Evolutionary conservation across 1,140 invertebrate genomes (phyloP).

Genomic region (Papilio machaon): DNA sequence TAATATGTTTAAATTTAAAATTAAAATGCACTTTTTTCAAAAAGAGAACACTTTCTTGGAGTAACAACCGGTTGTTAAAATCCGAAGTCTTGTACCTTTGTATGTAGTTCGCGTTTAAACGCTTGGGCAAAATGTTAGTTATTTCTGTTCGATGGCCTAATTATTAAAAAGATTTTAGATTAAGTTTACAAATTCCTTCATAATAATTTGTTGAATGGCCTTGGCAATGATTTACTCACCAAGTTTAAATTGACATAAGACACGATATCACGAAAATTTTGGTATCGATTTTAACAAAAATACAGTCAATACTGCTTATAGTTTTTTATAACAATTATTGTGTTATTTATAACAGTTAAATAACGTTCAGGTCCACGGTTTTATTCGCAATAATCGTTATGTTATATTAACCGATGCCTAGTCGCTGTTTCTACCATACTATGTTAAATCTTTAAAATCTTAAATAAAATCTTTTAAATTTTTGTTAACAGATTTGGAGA

Average conservation of each 20-base stretch:
- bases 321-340: background rate
- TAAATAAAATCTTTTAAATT: background rate
- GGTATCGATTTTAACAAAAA: background rate
- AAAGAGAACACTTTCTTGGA: too few relatives aligned
- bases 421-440: background rate
- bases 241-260: background rate
- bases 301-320: background rate
- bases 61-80: too few relatives aligned
- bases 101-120: too few relatives aligned
- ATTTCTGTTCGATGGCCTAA: background rate
- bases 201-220: background rate
- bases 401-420: background rate
- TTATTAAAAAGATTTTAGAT: background rate
- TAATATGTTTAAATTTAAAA: too few relatives aligned
- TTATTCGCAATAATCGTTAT: background rate
- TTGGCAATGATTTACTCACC: background rate
- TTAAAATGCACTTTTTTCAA: too few relatives aligned
- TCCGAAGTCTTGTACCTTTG: too few relatives aligned
- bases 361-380: background rate
- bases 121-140: background rate
- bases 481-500: conserved; percentile 4
- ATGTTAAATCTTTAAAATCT: too few relatives aligned
- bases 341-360: background rate
- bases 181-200: background rate
- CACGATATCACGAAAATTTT: background rate